These are phyloP conservation scores for Chrysemys picta DNA, from an alignment of 2,113 vertebrate genomes.

Conservation along the genomic window DNA sequence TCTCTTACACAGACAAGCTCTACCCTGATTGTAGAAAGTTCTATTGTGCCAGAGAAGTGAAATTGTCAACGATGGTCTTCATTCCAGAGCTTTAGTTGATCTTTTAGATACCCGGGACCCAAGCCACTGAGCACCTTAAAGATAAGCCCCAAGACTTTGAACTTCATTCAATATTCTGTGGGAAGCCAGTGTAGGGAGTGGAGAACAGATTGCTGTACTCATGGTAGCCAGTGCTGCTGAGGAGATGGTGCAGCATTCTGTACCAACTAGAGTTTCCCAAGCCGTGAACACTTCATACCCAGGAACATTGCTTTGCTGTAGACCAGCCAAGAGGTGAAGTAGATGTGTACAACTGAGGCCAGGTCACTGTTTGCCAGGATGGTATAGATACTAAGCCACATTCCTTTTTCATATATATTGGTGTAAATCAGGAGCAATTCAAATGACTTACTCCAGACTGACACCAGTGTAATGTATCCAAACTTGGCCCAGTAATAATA, in stretches of 20 bases:
- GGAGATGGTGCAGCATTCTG: neutral
- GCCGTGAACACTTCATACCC: neutral
- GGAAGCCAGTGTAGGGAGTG: neutral
- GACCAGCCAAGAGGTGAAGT: neutral
- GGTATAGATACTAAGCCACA: neutral
- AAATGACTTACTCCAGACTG: fast-evolving
- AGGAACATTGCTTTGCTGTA: neutral
- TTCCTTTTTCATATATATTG: neutral
- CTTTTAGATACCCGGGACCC: neutral
- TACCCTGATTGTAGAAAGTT: neutral
- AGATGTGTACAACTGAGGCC: neutral
- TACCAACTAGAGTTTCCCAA: neutral
- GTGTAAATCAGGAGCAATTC: neutral
- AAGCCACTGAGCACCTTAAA: neutral
- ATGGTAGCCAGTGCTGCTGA: neutral
- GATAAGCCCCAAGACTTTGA: neutral
- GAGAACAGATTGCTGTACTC: neutral
- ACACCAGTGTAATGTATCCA: neutral
- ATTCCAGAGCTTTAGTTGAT: neutral
- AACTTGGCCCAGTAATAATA: neutral
- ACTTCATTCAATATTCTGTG: neutral
- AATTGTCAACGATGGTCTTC: neutral
- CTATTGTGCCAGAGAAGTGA: neutral
- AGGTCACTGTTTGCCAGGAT: neutral
- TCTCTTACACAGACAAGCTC: neutral